phyloP scores from a whole-genome alignment of 2,888 invertebrate genomes.

The Malachius bipustulatus region DNA sequence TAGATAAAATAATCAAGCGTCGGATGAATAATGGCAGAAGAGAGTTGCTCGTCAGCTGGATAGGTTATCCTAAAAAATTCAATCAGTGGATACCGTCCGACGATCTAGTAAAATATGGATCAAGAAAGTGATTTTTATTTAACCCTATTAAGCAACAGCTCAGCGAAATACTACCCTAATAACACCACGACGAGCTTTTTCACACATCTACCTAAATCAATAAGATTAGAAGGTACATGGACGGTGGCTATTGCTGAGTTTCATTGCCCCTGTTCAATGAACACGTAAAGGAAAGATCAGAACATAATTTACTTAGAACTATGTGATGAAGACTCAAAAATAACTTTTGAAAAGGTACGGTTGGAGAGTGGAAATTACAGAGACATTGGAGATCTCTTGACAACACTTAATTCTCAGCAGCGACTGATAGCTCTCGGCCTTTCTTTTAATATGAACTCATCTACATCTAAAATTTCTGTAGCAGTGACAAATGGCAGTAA shows the following conservation, averaged over 20 bases:
- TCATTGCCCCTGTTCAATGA: background rate
- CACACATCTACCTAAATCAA: background rate
- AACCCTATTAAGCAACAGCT: background rate
- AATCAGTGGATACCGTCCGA: constrained; percentile 18
- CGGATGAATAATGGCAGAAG: constrained; percentile 12
- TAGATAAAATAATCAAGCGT: constrained; percentile 18
- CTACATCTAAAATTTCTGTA: no score
- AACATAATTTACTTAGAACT: background rate
- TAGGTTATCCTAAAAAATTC: constrained; percentile 20
- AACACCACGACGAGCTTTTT: background rate
- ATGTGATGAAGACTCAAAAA: background rate
- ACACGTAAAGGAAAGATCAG: background rate
- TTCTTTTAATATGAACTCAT: no score
- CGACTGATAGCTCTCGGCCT: no score
- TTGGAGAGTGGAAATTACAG: no score
- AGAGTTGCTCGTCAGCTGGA: constrained; percentile 21
- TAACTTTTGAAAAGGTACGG: no score
- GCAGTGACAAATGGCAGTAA: no score
- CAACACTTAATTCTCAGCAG: no score
- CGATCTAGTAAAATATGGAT: constrained; percentile 7
- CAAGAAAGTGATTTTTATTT: background rate
- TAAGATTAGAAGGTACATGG: background rate
- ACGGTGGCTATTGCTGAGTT: background rate
- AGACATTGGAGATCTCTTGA: no score
- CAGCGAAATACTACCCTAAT: background rate